Evolutionary conservation across 2,797 vertebrate species (phyloP).

Genomic region (Channa striata): DNA sequence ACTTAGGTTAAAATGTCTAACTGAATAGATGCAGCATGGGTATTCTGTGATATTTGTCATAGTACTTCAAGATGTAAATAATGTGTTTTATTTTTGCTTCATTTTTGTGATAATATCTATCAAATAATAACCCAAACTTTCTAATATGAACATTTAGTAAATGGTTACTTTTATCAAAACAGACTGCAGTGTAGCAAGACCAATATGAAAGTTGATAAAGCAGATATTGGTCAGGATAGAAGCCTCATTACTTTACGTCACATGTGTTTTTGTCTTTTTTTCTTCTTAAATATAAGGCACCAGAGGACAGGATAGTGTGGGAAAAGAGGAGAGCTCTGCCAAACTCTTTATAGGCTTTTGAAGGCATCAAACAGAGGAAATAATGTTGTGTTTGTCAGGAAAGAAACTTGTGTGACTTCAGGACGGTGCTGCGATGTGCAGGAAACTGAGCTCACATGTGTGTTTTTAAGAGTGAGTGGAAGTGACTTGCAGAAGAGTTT

Average conservation of each 20-base stretch:
- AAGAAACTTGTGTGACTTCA: conserved; percentile 79
- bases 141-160: background rate
- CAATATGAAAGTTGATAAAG: conserved; percentile 19
- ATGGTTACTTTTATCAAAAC: conserved; percentile 3
- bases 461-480: conserved; percentile 39
- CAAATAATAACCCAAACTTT: conserved; percentile 3
- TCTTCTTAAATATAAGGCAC: conserved; percentile 68
- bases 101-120: conserved; percentile 6
- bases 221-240: conserved; percentile 57
- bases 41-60: background rate
- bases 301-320: conserved; percentile 68
- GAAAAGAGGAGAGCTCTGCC: conserved; percentile 56
- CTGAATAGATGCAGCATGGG: background rate
- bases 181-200: conserved; percentile 16
- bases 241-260: conserved; percentile 52
- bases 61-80: background rate
- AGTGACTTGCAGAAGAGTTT: conserved; percentile 23
- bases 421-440: conserved; percentile 56
- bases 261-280: conserved; percentile 60
- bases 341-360: conserved; percentile 70
- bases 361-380: conserved; percentile 84
- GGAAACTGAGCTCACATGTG: conserved; percentile 68
- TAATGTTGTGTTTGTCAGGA: conserved; percentile 82
- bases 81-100: background rate
- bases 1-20: background rate